Evolutionary conservation across 2,113 vertebrate genomes (phyloP), one percentile per base, ranked within the genome.

Genomic region (Channa maculata): DNA sequence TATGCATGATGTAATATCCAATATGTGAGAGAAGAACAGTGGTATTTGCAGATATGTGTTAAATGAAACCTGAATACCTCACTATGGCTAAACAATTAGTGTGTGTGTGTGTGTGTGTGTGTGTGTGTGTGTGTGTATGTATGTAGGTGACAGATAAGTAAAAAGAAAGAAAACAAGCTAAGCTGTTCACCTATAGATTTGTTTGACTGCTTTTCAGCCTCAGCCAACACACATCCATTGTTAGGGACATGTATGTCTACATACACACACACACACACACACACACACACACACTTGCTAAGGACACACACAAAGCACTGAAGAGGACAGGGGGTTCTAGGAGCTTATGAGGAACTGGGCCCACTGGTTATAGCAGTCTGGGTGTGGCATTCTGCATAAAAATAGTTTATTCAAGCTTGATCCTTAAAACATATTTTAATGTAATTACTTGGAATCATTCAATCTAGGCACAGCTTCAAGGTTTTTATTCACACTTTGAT

Each of bases 41-140:
- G 34, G 58, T 71, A 69, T 58, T 66, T 48, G 51, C 60, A 72
- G 59, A 39, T 70, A 46, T 44, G 44, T 79, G 67, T 71, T 76
- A 76, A 82, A 78, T 74, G 66, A 78, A 73, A 58, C 36, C 57
- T 55, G 38, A 71, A 65, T 60, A 46, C 57, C 46, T 74, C 57
- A 76, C 77, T 15, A 5, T 36, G 36, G 15, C 13, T 15, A 41
- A 48, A 70, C n/a, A 53, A 15, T 60, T 43, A 60, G 46, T 24
- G 12, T 4, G 12, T 70, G 24, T 73, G 24, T 24, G 24, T 24
- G 24, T 24, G 24, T 24, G 24, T 24, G 24, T 60, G 44, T 60
- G 48, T 33, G 12, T 4, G 9, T 70, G 36, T 73, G 60, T 60
- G 15, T 59, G 45, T 49, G 24, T 62, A 5, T 1, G 55, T 37